phyloP scores from a whole-genome alignment of 2,888 invertebrate species.

The Chrysolina haemoptera region DNA sequence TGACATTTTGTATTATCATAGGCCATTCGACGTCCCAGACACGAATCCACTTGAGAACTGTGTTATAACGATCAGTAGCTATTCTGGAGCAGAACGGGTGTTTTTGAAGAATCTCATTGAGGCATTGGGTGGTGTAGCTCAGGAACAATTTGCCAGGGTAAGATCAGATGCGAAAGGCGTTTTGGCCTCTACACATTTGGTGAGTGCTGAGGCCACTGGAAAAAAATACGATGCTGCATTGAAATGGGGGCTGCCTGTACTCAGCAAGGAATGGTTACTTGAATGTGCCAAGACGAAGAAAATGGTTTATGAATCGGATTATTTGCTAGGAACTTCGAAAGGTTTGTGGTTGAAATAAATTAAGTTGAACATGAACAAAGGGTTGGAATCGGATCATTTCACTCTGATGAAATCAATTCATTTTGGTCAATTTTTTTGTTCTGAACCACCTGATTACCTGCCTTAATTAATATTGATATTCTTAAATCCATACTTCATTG shows the following conservation, averaged over 20 bases:
- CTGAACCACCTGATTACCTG: neutral
- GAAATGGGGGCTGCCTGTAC: slow-evolving; percentile 89
- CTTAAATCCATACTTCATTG: no score
- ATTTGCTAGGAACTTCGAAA: slow-evolving; percentile 74
- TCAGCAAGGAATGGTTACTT: slow-evolving; percentile 83
- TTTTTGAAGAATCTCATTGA: slow-evolving; percentile 81
- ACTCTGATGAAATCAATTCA: neutral
- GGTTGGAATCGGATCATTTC: neutral
- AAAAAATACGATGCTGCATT: slow-evolving; percentile 87
- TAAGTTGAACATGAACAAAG: neutral
- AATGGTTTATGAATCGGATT: slow-evolving; percentile 73
- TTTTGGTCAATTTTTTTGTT: no score
- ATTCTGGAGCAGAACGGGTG: slow-evolving; percentile 80
- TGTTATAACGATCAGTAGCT: slow-evolving; percentile 86
- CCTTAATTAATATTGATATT: neutral
- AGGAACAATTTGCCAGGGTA: slow-evolving; percentile 78
- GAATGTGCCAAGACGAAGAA: slow-evolving; percentile 76
- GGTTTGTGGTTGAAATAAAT: slow-evolving; percentile 59
- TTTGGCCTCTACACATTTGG: slow-evolving; percentile 83
- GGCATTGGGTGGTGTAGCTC: slow-evolving; percentile 78
- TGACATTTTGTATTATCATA: slow-evolving; percentile 80
- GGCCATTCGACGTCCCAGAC: slow-evolving; percentile 72
- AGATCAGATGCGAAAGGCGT: slow-evolving; percentile 68
- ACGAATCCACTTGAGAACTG: slow-evolving; percentile 76
- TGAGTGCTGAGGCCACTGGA: slow-evolving; percentile 82